A percentile compares a stretch with the other conserved stretches of the same genome.
phyloP scores from a whole-genome alignment of 2,113 vertebrate species.

The Brienomyrus brachyistius region DNA sequence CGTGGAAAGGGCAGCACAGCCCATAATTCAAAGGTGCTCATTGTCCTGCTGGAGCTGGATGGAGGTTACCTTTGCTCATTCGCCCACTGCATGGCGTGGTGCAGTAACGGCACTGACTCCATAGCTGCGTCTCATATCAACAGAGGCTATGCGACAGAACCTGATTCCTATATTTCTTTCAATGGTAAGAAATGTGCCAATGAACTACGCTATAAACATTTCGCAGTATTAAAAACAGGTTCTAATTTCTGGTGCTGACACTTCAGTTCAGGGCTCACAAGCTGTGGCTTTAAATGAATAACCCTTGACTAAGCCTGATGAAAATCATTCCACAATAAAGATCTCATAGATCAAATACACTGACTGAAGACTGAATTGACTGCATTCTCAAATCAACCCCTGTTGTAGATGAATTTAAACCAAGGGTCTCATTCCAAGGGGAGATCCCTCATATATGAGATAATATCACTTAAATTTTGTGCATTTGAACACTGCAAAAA shows the following conservation, averaged over 20 bases:
- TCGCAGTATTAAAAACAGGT: background rate
- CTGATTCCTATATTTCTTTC: background rate
- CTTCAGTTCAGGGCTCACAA: background rate
- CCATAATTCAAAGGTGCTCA: conserved; percentile 19
- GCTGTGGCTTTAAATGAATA: background rate
- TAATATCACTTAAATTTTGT: too few species aligned
- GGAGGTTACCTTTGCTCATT: background rate
- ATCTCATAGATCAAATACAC: background rate
- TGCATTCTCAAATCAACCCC: background rate
- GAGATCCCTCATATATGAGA: background rate
- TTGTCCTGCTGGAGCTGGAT: conserved; percentile 13
- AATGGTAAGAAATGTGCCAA: background rate
- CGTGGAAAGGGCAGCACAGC: conserved; percentile 23
- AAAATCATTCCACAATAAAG: background rate
- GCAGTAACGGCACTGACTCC: background rate
- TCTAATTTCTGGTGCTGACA: background rate
- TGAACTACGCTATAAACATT: background rate
- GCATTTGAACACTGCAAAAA: too few species aligned
- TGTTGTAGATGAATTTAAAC: background rate
- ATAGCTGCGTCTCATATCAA: too few species aligned
- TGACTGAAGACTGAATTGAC: background rate
- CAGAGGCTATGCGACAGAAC: background rate
- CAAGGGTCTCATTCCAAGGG: background rate
- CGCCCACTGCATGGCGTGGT: background rate
- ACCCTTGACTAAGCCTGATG: background rate